phyloP scores from a whole-genome alignment of 2,113 vertebrate genomes.

The Pterocles burchelli region DNA sequence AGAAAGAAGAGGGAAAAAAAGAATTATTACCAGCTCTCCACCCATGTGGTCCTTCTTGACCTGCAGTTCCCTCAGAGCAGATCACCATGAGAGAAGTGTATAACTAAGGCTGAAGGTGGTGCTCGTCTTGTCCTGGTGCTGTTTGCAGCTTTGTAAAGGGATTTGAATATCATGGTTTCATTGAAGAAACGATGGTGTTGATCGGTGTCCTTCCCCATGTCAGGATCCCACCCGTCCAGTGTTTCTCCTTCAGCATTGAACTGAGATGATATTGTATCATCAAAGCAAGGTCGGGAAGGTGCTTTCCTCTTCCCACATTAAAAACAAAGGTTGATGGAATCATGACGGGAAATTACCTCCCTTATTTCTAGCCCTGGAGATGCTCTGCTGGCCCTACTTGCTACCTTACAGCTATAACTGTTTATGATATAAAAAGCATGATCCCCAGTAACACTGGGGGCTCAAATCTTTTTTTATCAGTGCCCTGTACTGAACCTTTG shows the following conservation, averaged over 20 bases:
- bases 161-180: not conserved
- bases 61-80: not conserved
- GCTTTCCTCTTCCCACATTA: not conserved
- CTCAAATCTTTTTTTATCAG: not conserved
- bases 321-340: not conserved
- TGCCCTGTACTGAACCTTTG: not conserved
- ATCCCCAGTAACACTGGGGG: rapidly evolving
- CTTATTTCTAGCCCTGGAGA: not conserved
- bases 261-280: not conserved
- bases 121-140: not conserved
- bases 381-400: not conserved
- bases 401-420: not conserved
- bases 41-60: rapidly evolving
- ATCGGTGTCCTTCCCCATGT: not conserved
- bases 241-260: rapidly evolving
- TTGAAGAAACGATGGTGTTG: not conserved
- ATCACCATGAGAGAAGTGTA: not conserved
- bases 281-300: not conserved
- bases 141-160: not conserved
- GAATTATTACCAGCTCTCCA: not conserved
- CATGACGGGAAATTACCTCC: not conserved
- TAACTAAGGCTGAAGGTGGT: not conserved
- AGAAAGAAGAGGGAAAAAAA: not conserved
- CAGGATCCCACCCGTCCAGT: not conserved
- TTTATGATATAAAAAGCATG: not conserved